Conservation (phyloP, 2,797 vertebrate species). For the Staurois parvus region DNA sequence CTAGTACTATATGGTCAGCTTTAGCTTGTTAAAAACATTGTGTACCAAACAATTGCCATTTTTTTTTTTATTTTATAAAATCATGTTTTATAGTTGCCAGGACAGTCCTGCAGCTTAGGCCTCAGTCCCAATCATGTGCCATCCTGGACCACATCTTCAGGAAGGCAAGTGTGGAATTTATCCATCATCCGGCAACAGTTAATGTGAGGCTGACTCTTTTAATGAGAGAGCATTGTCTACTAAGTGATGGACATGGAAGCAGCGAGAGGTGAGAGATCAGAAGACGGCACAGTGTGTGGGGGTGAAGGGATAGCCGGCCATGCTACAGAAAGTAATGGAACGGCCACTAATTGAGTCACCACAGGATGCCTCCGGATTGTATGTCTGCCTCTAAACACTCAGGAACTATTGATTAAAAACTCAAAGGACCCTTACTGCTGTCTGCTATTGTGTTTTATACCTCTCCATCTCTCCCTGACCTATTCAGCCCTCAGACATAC, state of each 20-base stretch:
- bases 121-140: too few species aligned
- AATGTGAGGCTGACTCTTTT: too few species aligned
- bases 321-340: slow-evolving; percentile 43
- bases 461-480: slow-evolving; percentile 39
- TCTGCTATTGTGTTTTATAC: slow-evolving; percentile 46
- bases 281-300: neutral
- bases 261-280: slow-evolving; percentile 14
- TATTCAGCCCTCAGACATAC: neutral
- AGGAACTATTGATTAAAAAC: slow-evolving; percentile 61
- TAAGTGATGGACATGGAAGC: slow-evolving; percentile 2
- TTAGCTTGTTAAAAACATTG: too few species aligned
- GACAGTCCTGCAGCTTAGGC: too few species aligned
- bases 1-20: too few species aligned
- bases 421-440: slow-evolving; percentile 55
- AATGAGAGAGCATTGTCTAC: neutral
- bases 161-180: too few species aligned
- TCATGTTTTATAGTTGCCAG: too few species aligned
- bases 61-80: too few species aligned
- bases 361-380: slow-evolving; percentile 46
- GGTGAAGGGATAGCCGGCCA: neutral
- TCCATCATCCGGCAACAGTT: too few species aligned
- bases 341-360: slow-evolving; percentile 55
- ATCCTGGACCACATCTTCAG: too few species aligned
- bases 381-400: slow-evolving; percentile 58
- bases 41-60: too few species aligned